phyloP scores from a whole-genome alignment of 2,113 vertebrate species.

The Atherinomorus stipes region DNA sequence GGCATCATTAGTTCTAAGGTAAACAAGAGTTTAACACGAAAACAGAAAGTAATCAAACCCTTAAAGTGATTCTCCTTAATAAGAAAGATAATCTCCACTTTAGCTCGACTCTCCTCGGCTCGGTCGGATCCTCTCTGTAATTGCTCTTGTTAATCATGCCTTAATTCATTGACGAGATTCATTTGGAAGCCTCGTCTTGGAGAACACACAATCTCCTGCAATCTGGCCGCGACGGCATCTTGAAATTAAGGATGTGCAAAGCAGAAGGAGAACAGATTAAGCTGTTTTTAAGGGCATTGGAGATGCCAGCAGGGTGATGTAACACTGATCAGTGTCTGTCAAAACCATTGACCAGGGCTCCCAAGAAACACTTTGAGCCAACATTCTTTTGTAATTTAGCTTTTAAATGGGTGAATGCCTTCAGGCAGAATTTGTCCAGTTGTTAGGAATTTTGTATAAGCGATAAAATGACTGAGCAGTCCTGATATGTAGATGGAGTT shows the following conservation, averaged over 20 bases:
- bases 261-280: conserved; percentile 65
- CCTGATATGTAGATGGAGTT: no score
- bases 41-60: conserved; percentile 83
- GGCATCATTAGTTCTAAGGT: conserved; percentile 56
- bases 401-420: no score
- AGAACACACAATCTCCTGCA: conserved; percentile 65
- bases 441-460: no score
- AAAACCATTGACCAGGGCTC: background rate
- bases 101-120: conserved; percentile 65
- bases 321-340: conserved; percentile 22
- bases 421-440: no score
- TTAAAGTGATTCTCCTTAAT: conserved; percentile 78
- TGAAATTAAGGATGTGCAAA: conserved; percentile 61
- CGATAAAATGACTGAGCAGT: no score
- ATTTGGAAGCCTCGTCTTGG: conserved; percentile 62
- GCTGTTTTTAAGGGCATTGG: conserved; percentile 45
- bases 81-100: conserved; percentile 79
- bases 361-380: background rate
- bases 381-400: no score
- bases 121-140: conserved; percentile 64
- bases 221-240: conserved; percentile 56
- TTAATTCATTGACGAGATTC: conserved; percentile 80
- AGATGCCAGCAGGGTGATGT: conserved; percentile 26
- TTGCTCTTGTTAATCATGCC: conserved; percentile 81
- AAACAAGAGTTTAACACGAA: conserved; percentile 70